Conservation (phyloP, 2,113 vertebrate genomes). For the Orthochromis indermauri region DNA sequence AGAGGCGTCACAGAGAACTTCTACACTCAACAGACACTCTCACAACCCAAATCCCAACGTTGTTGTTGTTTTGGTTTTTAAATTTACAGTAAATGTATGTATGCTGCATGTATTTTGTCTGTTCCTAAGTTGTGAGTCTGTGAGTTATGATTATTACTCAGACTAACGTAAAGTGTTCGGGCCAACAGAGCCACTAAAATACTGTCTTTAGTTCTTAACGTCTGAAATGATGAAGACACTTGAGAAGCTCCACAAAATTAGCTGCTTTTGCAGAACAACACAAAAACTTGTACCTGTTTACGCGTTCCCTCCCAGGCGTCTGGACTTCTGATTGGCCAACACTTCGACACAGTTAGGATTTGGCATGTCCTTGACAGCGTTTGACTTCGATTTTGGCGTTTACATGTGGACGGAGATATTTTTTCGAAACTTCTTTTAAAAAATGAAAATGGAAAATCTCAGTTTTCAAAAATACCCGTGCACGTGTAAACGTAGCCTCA, state of each 20-base stretch:
- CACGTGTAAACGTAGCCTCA: background rate
- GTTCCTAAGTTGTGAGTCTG: background rate
- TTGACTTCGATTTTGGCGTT: background rate
- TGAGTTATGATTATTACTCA: background rate
- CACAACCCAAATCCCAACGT: no score
- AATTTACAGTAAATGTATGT: background rate
- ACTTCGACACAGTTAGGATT: background rate
- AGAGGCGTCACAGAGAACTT: no score
- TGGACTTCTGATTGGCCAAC: background rate
- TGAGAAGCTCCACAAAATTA: background rate
- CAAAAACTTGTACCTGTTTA: background rate
- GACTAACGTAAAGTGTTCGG: background rate
- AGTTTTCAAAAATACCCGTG: background rate
- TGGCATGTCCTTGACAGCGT: background rate
- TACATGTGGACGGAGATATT: background rate
- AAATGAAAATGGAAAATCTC: background rate
- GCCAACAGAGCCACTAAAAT: background rate
- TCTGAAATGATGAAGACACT: background rate
- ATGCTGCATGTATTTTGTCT: background rate
- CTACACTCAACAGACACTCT: no score
- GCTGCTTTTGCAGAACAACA: background rate
- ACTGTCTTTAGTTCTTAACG: background rate
- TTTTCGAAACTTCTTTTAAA: fast-evolving
- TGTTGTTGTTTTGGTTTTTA: no score
- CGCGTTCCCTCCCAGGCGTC: background rate